These are phyloP conservation scores for Coryphaenoides rupestris DNA, from an alignment of 2,113 vertebrate genomes.

Conservation along the genomic window DNA sequence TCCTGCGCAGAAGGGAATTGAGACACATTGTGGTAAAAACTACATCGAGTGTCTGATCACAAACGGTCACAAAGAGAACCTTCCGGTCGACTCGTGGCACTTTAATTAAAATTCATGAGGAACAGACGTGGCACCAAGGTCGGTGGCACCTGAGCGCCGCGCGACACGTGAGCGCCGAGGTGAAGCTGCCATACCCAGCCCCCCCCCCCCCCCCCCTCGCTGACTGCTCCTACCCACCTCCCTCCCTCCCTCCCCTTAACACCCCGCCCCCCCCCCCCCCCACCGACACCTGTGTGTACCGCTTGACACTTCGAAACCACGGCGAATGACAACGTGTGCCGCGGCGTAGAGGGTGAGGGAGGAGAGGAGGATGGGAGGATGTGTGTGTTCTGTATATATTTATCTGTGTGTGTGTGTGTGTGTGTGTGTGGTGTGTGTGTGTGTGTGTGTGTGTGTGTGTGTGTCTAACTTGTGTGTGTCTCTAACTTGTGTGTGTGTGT, in stretches of 20 bases:
- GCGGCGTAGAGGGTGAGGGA: too few species aligned
- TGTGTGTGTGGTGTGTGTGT: background rate
- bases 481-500: slow-evolving; percentile 1
- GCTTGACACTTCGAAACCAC: too few species aligned
- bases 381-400: background rate
- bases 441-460: background rate
- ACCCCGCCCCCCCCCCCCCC: background rate
- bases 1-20: background rate
- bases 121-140: slow-evolving; percentile 50
- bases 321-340: too few species aligned
- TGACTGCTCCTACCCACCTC: too few species aligned
- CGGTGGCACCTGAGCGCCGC: slow-evolving; percentile 17
- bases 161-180: too few species aligned
- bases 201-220: background rate
- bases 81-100: slow-evolving; percentile 3
- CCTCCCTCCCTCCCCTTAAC: background rate
- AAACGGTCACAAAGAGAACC: slow-evolving; percentile 8
- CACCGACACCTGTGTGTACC: too few species aligned
- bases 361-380: too few species aligned
- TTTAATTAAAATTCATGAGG: slow-evolving; percentile 57
- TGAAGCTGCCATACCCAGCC: too few species aligned
- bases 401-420: slow-evolving; percentile 25
- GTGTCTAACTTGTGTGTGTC: background rate
- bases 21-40: slow-evolving; percentile 5
- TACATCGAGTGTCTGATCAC: slow-evolving; percentile 40